Base-by-base conservation (phyloP, 2,888 invertebrate species). In the Loripinus fragilis region DNA sequence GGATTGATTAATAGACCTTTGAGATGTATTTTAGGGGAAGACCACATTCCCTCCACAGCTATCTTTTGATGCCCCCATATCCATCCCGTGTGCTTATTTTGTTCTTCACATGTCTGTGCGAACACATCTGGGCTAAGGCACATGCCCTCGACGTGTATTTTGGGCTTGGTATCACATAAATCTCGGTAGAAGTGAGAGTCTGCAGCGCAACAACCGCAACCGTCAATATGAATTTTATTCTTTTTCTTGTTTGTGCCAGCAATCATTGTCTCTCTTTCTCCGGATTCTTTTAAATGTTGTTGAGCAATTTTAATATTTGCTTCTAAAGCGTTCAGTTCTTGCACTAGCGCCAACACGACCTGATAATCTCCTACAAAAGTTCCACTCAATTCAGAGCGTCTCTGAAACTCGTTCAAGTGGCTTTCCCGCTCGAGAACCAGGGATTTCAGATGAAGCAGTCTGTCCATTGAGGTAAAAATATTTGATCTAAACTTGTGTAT, bases 11-110 rank as follows among this genome's bases (percentile, higher is more conserved):
- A 28, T 23, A 55, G 15, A 23, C 55, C 55, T 25, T 55, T 55
- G 5, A 55, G 25, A 15, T 55, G 55, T 8, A 55, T 15, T 55
- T 55, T 55, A 25, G 55, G 55, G 5, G 55, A 55, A 3, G 23
- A 8, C 55, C 55, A 55, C 55, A 55, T 55, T 17, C 55, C 55
- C 15, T 55, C 55, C 3, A 55, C 23, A 2, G 7, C n/a, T 2
- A 55, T 15, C 28, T 55, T 55, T 28, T 55, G 55, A 23, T 55
- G 23, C 25, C 55, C 55, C 55, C 55, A 55, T 3, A 55, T 55
- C 55, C 55, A 55, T 2, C 55, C 55, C 2, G 55, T 55, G 55
- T 55, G 55, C 2, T 28, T 23, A 28, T 55, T 23, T 12, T 55
- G 55, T 28, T 55, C 25, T 55, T 55, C 55, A 55, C 55, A 55